phyloP scores from a whole-genome alignment of 2,888 invertebrate genomes.

The Baccha elongata region DNA sequence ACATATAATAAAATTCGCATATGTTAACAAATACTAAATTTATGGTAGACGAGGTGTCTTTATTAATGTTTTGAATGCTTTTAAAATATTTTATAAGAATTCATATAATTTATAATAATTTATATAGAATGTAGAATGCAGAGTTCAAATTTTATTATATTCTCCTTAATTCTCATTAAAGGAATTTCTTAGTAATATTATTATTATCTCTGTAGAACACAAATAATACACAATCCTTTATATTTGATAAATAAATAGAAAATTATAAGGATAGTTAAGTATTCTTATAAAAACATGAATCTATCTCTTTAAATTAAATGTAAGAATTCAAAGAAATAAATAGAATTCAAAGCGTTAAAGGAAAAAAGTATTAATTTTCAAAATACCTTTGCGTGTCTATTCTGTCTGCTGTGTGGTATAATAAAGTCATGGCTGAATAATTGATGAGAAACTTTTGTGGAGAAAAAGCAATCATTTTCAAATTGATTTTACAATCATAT shows the following conservation, averaged over 20 bases:
- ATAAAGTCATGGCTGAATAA: not conserved
- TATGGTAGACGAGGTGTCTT: not conserved
- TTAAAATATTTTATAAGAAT: conserved; percentile 4
- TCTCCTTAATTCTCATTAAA: not conserved
- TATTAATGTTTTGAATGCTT: conserved; percentile 6
- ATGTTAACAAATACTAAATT: too few relatives aligned
- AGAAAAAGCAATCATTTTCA: conserved; percentile 16
- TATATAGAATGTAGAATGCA: not conserved
- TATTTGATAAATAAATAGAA: not conserved
- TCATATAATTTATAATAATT: too few relatives aligned
- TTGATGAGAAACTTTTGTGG: not conserved
- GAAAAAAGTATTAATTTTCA: conserved; percentile 23
- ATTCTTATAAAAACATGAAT: not conserved
- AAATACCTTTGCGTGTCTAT: conserved; percentile 9
- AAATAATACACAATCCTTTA: not conserved
- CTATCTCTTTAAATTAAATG: conserved; percentile 17
- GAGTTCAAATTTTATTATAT: conserved; percentile 24
- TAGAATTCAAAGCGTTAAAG: conserved; percentile 28
- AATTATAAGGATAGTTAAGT: not conserved
- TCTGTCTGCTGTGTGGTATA: not conserved
- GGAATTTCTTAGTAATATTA: conserved; percentile 1
- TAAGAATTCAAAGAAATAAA: conserved; percentile 17
- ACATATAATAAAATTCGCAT: not conserved
- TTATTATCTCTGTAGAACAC: not conserved
- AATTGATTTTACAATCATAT: not conserved